Conservation (phyloP, 2,888 invertebrate genomes). For the Hybos culiciformis region DNA sequence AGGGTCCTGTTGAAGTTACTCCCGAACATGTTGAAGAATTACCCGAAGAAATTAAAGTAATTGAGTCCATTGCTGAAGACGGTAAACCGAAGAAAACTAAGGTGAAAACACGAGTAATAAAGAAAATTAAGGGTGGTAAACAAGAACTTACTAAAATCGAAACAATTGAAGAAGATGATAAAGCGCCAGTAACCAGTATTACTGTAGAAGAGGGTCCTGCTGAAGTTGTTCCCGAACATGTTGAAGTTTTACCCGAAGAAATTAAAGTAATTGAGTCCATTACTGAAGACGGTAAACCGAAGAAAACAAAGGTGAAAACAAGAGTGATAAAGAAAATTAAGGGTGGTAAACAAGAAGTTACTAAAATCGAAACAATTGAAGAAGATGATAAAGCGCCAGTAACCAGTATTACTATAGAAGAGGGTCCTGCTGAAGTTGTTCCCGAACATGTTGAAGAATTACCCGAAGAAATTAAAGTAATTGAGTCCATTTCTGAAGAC, state of each 20-base stretch:
- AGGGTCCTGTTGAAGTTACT: conserved; percentile 16
- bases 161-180: conserved; percentile 21
- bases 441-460: conserved; percentile 5
- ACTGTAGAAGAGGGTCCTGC: conserved; percentile 8
- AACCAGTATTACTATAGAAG: conserved; percentile 21
- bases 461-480: conserved; percentile 17
- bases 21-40: conserved; percentile 25
- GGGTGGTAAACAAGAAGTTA: conserved; percentile 21
- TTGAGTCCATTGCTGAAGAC: conserved; percentile 20
- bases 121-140: conserved; percentile 18
- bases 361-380: conserved; percentile 23
- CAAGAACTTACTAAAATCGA: conserved; percentile 29
- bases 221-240: conserved; percentile 9
- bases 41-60: conserved; percentile 19
- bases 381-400: conserved; percentile 29
- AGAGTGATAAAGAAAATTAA: conserved; percentile 22
- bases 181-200: conserved; percentile 24
- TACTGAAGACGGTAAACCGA: conserved; percentile 27
- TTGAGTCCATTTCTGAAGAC: conserved; percentile 16
- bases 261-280: conserved; percentile 25
- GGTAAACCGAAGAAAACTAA: conserved; percentile 24
- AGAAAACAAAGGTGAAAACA: conserved; percentile 23
- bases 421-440: not conserved
- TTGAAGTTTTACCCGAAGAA: conserved; percentile 11
- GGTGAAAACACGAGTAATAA: conserved; percentile 26